phyloP scores from a whole-genome alignment of 2,888 invertebrate species.

The Pollenia labialis region DNA sequence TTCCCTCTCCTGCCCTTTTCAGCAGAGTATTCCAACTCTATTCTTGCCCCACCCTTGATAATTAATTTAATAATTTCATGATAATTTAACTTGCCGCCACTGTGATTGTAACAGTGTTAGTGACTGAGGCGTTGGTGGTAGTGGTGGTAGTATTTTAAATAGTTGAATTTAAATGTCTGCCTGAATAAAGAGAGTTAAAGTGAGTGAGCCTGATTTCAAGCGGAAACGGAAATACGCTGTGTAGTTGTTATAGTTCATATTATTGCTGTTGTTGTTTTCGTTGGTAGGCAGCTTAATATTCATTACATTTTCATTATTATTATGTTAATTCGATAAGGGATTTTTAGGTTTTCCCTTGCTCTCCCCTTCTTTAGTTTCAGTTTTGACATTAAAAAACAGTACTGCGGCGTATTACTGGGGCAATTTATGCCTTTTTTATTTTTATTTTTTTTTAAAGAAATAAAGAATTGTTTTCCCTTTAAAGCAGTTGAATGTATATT shows the following conservation, averaged over 20 bases:
- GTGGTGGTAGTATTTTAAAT: constrained; percentile 1
- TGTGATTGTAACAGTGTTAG: not conserved
- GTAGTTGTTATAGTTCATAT: constrained; percentile 42
- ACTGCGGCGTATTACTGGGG: constrained; percentile 33
- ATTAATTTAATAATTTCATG: constrained; percentile 54
- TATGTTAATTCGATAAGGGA: constrained; percentile 71
- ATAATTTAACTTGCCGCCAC: constrained; percentile 28
- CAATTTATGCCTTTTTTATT: constrained; percentile 23
- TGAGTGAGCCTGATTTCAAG: constrained; percentile 56
- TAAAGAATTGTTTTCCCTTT: not conserved
- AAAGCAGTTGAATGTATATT: not conserved
- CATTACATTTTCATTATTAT: constrained; percentile 61
- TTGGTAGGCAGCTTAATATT: constrained; percentile 33
- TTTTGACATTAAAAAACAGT: not conserved
- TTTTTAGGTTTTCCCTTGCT: constrained; percentile 25
- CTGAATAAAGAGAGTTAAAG: not conserved
- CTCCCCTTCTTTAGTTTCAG: not conserved
- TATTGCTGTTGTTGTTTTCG: not conserved
- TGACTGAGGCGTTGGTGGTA: not conserved
- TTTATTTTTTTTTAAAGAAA: not conserved
- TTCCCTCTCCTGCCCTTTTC: not conserved
- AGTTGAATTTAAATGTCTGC: constrained; percentile 13
- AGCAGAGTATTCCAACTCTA: not conserved
- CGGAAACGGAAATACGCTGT: constrained; percentile 72
- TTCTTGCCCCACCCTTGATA: constrained; percentile 32